Evolutionary conservation across 2,888 invertebrate species (phyloP), one percentile per base, ranked within the genome.

Genomic region (Athetis lepigone): DNA sequence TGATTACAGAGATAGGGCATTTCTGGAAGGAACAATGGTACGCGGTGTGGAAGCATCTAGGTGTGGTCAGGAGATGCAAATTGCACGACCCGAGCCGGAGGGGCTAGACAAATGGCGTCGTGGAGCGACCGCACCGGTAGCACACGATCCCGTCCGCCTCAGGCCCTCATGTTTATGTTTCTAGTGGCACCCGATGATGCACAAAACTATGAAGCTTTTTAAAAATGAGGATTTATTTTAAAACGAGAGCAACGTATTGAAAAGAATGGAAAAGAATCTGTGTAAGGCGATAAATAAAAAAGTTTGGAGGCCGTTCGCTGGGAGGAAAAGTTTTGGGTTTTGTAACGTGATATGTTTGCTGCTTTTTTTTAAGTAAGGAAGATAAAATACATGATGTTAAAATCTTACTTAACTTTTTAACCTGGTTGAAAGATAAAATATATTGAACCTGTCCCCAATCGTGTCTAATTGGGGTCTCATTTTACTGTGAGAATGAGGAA

Each of bases 91-190:
- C 81, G 83, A 83, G 86, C 92, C 90, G 68, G 79, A 70, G 91
- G 93, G 90, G 80, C 77, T 89, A 90, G 92, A 92, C 92, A 90
- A 92, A 92, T 92, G 88, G 91, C 87, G 84, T 92, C 94, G 93
- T 93, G 94, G 85, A 85, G 69, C 89, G 92, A 90, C 92, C 93
- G 86, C 92, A 91, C 93, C 94, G 88, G 94, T 93, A 94, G 93
- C 93, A 82, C 92, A 92, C 92, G 92, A 87, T 82, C 84, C 55
- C 51, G 74, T 74, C 79, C 61, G 84, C 85, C 84, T 58, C 56
- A 55, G 83, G 85, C 77, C 6, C 45, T 62, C 65, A 47, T 79
- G 81, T 76, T 76, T 73, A 67, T 75, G 71, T 64, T 74, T 64
- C 72, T 66, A 63, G 55, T 67, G 54, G 72, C 70, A 65, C 62